Evolutionary conservation across 2,888 invertebrate species (phyloP).

Genomic region (Tenthredo mesomela): DNA sequence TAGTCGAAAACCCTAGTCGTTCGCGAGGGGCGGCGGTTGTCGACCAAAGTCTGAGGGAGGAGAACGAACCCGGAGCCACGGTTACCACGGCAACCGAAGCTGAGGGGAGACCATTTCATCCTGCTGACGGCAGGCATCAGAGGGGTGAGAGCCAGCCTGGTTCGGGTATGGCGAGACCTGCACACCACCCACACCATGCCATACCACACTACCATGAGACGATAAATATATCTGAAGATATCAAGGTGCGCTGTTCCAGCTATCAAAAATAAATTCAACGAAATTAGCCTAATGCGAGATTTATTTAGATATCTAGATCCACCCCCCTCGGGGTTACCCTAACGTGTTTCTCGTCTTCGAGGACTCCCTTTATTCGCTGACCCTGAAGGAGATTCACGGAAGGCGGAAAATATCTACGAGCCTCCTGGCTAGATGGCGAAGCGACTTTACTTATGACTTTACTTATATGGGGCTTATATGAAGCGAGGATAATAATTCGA

Average conservation of each 20-base stretch:
- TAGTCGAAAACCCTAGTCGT: constrained; percentile 24
- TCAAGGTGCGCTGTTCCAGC: constrained; percentile 42
- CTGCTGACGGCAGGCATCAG: constrained; percentile 74
- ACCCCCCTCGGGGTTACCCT: background rate
- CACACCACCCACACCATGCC: constrained; percentile 14
- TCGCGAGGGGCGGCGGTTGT: constrained; percentile 46
- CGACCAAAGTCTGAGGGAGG: constrained; percentile 67
- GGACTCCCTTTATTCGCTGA: constrained; percentile 23
- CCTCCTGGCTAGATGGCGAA: background rate
- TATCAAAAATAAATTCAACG: constrained; percentile 53
- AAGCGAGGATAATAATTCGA: constrained; percentile 12
- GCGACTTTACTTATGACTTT: constrained; percentile 37
- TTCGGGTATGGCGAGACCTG: constrained; percentile 56
- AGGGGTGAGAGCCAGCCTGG: constrained; percentile 60
- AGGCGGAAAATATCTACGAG: background rate
- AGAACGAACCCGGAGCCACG: constrained; percentile 64
- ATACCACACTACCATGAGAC: background rate
- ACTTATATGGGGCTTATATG: constrained; percentile 27
- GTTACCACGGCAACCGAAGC: constrained; percentile 76
- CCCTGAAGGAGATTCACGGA: background rate
- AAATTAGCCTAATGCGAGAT: constrained; percentile 64
- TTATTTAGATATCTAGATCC: constrained; percentile 56
- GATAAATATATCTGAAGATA: constrained; percentile 53
- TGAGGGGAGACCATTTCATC: constrained; percentile 75
- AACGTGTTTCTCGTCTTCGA: background rate